Conservation (phyloP, 2,113 vertebrate species). For the Paradisaea rubra region DNA sequence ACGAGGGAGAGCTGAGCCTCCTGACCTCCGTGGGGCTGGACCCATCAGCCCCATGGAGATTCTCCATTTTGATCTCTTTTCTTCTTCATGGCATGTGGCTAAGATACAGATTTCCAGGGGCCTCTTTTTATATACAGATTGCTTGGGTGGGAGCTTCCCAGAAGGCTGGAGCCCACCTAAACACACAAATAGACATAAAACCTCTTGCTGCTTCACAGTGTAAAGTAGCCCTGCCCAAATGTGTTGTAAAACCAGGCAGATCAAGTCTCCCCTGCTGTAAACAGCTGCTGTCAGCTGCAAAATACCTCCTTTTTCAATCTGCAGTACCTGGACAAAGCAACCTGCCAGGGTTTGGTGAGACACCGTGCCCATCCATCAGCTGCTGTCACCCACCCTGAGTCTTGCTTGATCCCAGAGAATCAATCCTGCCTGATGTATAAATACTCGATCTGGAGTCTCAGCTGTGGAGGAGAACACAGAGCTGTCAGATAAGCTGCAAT, state of each 20-base stretch:
- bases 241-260: background rate
- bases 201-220: background rate
- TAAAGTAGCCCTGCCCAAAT: background rate
- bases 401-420: background rate
- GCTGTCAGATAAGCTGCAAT: constrained; percentile 38
- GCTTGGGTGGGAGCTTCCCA: background rate
- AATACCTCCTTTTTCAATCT: background rate
- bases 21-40: background rate
- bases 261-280: background rate
- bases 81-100: background rate
- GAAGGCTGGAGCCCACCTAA: background rate
- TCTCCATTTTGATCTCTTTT: background rate
- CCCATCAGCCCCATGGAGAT: background rate
- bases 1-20: background rate
- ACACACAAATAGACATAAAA: background rate
- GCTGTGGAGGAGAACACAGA: background rate
- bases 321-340: background rate
- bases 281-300: background rate
- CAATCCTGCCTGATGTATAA: background rate
- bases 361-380: background rate
- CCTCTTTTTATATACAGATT: background rate
- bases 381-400: background rate
- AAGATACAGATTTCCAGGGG: background rate
- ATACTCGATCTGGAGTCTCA: background rate
- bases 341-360: background rate